Evolutionary conservation across 2,797 vertebrate species (phyloP).

Genomic region (Vireo griseus): DNA sequence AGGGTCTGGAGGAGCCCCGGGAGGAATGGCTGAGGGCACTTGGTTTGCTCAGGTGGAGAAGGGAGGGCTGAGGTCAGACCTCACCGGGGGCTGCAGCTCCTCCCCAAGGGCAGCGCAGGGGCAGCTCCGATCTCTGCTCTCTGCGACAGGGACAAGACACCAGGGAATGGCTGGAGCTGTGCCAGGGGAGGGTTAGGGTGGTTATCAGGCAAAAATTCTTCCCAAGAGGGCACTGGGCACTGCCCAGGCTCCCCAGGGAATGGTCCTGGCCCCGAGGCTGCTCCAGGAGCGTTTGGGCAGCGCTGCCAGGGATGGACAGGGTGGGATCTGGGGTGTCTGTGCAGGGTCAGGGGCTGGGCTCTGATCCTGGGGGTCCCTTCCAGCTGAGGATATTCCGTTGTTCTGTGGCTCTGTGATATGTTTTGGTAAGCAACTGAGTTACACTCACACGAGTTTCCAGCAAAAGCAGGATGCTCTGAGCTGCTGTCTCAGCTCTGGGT

Average conservation of each 20-base stretch:
- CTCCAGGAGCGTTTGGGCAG: background rate
- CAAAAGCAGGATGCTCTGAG: background rate
- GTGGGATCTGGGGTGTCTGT: background rate
- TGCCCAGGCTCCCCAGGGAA: background rate
- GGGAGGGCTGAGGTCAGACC: background rate
- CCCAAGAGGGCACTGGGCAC: background rate
- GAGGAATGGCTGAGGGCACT: background rate
- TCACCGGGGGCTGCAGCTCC: background rate
- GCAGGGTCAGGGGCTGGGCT: rapidly evolving
- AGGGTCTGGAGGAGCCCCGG: background rate
- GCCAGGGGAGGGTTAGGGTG: background rate
- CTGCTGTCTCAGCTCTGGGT: background rate
- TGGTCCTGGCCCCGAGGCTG: background rate
- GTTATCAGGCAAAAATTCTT: rapidly evolving
- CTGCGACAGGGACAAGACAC: background rate
- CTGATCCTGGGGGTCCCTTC: rapidly evolving
- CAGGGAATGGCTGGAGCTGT: background rate
- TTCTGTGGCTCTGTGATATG: background rate
- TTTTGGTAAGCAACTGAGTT: background rate
- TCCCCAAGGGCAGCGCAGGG: background rate
- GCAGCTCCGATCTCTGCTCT: background rate
- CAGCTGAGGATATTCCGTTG: rapidly evolving
- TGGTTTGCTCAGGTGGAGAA: background rate
- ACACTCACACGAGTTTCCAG: background rate
- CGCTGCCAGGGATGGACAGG: background rate